phyloP scores from a whole-genome alignment of 1,140 invertebrate species.

The Penaeus japonicus region DNA sequence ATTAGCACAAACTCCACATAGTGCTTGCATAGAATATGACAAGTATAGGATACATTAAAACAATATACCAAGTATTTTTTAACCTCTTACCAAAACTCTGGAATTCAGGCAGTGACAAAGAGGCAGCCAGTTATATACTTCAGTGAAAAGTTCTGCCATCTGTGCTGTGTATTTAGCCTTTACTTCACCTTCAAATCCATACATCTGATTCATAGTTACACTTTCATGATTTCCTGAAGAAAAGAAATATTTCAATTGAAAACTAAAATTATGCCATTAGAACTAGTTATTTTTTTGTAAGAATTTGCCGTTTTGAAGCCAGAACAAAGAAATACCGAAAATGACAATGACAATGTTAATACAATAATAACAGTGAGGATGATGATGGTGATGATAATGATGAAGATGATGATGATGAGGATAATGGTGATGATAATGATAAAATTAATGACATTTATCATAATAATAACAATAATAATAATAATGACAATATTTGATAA shows the following conservation, averaged over 20 bases:
- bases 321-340: too few relatives aligned
- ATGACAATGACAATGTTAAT: too few relatives aligned
- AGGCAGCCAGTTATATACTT: slow-evolving; percentile 98
- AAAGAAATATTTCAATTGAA: slow-evolving; percentile 22
- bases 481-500: too few relatives aligned
- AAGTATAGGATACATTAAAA: not conserved
- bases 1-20: not conserved
- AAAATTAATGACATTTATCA: too few relatives aligned
- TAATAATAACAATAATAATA: too few relatives aligned
- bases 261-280: too few relatives aligned
- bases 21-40: not conserved
- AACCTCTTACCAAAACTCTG: slow-evolving; percentile 73
- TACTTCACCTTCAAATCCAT: slow-evolving; percentile 98
- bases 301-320: too few relatives aligned
- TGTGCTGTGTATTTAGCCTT: slow-evolving; percentile 91
- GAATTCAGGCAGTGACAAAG: slow-evolving; percentile 94
- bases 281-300: too few relatives aligned
- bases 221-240: slow-evolving; percentile 95
- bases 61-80: not conserved
- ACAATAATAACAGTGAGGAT: too few relatives aligned
- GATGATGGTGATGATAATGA: too few relatives aligned
- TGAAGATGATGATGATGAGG: too few relatives aligned
- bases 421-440: too few relatives aligned
- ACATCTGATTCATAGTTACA: slow-evolving; percentile 99
- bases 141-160: slow-evolving; percentile 97